Conservation (phyloP, 2,113 vertebrate species). For the Anhinga rufa region DNA sequence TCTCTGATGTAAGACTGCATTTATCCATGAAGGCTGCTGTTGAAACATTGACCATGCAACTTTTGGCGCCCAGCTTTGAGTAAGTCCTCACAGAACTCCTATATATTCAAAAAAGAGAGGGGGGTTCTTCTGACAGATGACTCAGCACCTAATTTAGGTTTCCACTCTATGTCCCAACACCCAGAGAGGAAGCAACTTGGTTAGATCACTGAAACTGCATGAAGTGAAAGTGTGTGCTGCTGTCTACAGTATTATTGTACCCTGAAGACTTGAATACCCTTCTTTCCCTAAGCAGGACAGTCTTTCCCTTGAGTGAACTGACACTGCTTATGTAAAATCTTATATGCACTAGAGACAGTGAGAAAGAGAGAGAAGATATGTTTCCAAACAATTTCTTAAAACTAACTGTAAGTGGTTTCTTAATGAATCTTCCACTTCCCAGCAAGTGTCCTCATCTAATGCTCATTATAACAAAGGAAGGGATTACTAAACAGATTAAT, state of each 20-base stretch:
- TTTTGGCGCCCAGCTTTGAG: not conserved
- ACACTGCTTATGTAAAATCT: not conserved
- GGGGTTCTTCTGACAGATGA: not conserved
- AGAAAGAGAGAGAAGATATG: not conserved
- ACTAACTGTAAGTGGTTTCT: not conserved
- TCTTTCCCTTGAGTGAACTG: not conserved
- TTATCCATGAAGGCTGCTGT: not conserved
- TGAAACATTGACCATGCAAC: not conserved
- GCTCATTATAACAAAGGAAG: not conserved
- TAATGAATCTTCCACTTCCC: not conserved
- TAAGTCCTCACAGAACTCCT: not conserved
- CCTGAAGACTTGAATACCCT: not conserved
- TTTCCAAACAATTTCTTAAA: not conserved
- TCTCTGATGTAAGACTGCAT: not conserved
- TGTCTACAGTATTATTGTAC: not conserved
- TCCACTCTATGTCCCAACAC: not conserved
- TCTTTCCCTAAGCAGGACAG: not conserved
- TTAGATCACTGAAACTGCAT: not conserved
- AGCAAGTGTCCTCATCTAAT: not conserved
- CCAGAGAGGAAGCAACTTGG: not conserved
- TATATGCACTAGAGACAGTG: not conserved
- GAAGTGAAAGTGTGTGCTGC: not conserved
- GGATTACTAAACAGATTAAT: not conserved
- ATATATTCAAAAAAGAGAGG: not conserved
- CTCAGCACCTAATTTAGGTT: not conserved